phyloP scores from a whole-genome alignment of 2,113 vertebrate species.

The Melanocharis versteri region DNA sequence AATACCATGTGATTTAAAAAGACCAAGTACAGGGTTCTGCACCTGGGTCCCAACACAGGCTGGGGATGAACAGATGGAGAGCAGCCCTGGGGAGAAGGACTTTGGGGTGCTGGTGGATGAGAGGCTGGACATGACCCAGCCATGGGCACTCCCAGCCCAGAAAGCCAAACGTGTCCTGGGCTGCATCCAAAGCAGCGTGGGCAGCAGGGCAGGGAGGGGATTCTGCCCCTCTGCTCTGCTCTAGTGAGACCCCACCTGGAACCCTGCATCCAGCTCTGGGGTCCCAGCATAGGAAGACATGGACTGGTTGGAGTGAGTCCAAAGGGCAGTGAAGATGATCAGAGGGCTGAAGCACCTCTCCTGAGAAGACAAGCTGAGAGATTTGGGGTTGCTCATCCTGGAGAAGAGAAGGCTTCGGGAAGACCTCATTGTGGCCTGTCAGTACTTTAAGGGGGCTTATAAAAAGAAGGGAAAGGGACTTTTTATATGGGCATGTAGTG shows the following conservation, averaged over 20 bases:
- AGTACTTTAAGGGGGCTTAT: no score
- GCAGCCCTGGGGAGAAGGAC: fast-evolving
- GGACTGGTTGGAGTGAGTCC: fast-evolving
- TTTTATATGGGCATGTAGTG: background rate
- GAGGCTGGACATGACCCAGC: background rate
- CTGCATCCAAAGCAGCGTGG: background rate
- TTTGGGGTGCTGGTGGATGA: fast-evolving
- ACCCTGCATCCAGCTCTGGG: background rate
- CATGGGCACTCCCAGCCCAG: background rate
- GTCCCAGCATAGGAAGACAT: no score
- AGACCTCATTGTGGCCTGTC: background rate
- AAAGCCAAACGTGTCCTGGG: background rate
- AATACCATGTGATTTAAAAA: background rate
- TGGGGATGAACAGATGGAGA: background rate
- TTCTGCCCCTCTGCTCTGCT: background rate
- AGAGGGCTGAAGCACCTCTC: background rate
- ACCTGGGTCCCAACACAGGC: fast-evolving
- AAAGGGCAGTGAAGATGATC: background rate
- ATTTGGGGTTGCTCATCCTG: background rate
- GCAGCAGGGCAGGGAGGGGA: background rate
- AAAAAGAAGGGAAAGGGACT: background rate
- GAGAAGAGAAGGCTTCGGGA: background rate
- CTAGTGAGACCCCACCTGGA: background rate
- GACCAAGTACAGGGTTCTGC: background rate
- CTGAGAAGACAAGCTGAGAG: background rate